Percentiles rank a stretch among this genome's conserved stretches.
Conservation (phyloP, 2,888 invertebrate genomes). For the Hyposoter dolosus region DNA sequence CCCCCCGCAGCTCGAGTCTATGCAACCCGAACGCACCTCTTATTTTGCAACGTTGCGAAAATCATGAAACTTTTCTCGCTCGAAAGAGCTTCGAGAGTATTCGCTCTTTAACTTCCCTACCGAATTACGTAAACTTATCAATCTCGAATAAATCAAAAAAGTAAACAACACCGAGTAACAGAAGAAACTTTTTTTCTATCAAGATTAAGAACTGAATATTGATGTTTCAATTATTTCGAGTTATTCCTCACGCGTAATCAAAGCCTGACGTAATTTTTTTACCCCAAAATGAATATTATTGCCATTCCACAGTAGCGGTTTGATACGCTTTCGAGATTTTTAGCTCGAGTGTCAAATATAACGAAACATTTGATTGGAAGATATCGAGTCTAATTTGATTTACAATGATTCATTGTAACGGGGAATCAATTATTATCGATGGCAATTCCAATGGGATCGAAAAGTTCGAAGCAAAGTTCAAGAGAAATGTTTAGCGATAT, state of each 20-base stretch:
- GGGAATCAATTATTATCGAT: background rate
- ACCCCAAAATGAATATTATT: background rate
- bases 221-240: background rate
- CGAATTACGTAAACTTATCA: slow-evolving; percentile 8
- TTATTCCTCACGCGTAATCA: background rate
- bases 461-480: background rate
- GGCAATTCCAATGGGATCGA: background rate
- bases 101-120: background rate
- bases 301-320: background rate
- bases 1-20: slow-evolving; percentile 3
- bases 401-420: background rate
- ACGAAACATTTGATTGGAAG: background rate
- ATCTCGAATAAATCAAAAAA: slow-evolving; percentile 2
- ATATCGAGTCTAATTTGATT: background rate
- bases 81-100: slow-evolving; percentile 9
- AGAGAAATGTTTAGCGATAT: background rate
- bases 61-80: slow-evolving; percentile 43
- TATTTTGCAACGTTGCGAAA: slow-evolving; percentile 55
- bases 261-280: background rate
- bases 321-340: slow-evolving; percentile 2
- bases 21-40: slow-evolving; percentile 50
- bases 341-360: background rate
- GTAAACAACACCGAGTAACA: background rate
- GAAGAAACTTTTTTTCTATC: background rate
- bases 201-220: background rate